Evolutionary conservation across 2,797 vertebrate genomes (phyloP), one percentile per base, ranked within the genome.

Genomic region (Tamandua tetradactyla): DNA sequence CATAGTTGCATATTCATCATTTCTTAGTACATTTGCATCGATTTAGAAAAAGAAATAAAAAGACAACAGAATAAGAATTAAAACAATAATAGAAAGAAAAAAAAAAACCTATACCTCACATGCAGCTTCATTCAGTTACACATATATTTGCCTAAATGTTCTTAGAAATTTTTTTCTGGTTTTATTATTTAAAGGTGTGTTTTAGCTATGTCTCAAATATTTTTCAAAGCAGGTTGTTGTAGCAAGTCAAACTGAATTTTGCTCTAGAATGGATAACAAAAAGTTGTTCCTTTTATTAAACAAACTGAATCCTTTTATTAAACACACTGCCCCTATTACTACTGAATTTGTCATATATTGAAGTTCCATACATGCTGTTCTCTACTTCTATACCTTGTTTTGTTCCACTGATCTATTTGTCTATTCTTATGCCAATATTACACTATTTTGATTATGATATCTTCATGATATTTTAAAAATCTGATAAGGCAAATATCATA

Each of bases 381-480:
- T 87, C 37, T 66, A 57, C 84, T 87, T 87, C 35, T 76, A 78
- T 5, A 44, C 32, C 71, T 92, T 44, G 10, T 83, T 88, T 92
- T 92, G 42, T 92, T 94, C 42, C 27, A 89, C 20, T 52, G 49
- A 75, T 68, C 42, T 68, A 66, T 85, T 80, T 84, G 47, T 75
- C 40, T 69, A 22, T 81, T 85, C 30, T 8, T 85, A 47, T 47
- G 61, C n/a, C 22, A 44, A 23, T 69, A 81, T 47, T 11, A 47
- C 69, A 61, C 52, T 62, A 62, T 92, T 69, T 88, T 81, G 20
- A 69, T 92, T 92, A 79, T 15, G 44, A 32, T 79, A 20, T 18
- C 27, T 85, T 86, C 22, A 62, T 57, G 57, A 85, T 89, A 25
- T 80, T 75, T 93, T 76, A 75, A 40, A 84, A 91, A 91, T 72